A percentile compares a stretch with the other conserved stretches of the same genome.
phyloP scores from a whole-genome alignment of 2,113 vertebrate genomes.

The Lamprotornis superbus region DNA sequence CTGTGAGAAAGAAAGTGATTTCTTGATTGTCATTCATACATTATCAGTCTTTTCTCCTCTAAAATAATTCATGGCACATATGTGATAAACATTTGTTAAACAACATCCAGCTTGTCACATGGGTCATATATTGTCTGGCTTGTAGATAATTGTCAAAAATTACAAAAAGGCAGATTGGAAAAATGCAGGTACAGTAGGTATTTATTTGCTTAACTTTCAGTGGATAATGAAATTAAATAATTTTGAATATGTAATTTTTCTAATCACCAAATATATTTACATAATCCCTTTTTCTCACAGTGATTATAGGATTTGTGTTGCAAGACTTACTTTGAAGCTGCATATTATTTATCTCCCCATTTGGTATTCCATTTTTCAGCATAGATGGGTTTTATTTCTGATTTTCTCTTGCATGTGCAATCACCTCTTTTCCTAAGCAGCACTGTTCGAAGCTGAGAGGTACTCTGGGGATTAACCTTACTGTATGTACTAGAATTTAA shows the following conservation, averaged over 20 bases:
- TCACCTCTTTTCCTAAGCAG: conserved; percentile 37
- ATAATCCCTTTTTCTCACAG: conserved; percentile 51
- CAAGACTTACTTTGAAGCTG: conserved; percentile 49
- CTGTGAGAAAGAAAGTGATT: background rate
- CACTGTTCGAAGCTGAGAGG: conserved; percentile 23
- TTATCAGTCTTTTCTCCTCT: background rate
- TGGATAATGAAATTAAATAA: conserved; percentile 43
- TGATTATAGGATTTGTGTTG: conserved; percentile 53
- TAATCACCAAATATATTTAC: conserved; percentile 54
- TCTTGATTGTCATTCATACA: background rate
- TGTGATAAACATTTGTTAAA: background rate
- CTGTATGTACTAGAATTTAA: conserved; percentile 29
- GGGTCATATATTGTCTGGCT: background rate
- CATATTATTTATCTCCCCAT: conserved; percentile 49
- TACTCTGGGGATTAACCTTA: conserved; percentile 41
- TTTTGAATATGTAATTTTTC: conserved; percentile 52
- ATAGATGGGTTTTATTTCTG: conserved; percentile 17
- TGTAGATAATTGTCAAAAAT: background rate
- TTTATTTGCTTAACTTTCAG: conserved; percentile 42
- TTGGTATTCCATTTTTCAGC: conserved; percentile 42
- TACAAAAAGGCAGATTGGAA: background rate
- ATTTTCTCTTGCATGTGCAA: conserved; percentile 48
- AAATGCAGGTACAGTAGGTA: background rate
- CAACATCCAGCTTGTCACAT: background rate
- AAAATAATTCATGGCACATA: background rate